Base-by-base conservation (phyloP, 1,140 invertebrate species). In the Drosophila trapezifrons region DNA sequence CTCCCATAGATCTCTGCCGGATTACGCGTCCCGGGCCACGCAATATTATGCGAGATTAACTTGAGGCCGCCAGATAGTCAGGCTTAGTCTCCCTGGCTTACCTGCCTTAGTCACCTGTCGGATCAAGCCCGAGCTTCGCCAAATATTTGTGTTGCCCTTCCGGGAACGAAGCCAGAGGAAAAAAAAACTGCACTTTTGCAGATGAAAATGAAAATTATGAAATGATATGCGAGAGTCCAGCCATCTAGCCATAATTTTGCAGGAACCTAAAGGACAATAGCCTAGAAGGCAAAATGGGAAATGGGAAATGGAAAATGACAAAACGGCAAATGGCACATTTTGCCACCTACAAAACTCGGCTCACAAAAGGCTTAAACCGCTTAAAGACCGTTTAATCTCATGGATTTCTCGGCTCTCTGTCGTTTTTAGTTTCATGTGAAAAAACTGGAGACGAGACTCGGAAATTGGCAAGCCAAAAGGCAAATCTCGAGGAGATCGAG, bases 361-460 rank as follows among this genome's bases (percentile, higher is more conserved):
- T 60, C 64, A 89, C 84, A 89, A 87, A 86, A 74, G 83, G 83
- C 71, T 87, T 89, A 86, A 86, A 87, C 79, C 83, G 83, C 83
- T 87, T 87, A 83, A 87, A 55, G 76, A 80, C 66, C 83, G 57
- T 83, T 83, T 86, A 89, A 86, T 86, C 83, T 83, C 49, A 67
- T 64, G 80, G 72, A 76, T 84, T 84, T 45, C 51, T 37, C 32
- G 4, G 51, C 37, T n/a, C 49, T 20, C 15, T 13, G 8, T 15
- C 40, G 83, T 85, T 85, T 85, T 85, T 78, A 87, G 83, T 87
- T 86, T 86, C 83, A 73, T 79, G 83, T 46, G 83, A 89, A 64
- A 84, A 69, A 79, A 63, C 10, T 38, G 38, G 37, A 32, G 37
- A 52, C 37, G n/a, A 45, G n/a, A 46, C 12, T 57, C 25, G 22